Evolutionary conservation across 2,888 invertebrate genomes (phyloP), one percentile per base, ranked within the genome.

Genomic region (Mythimna vitellina): DNA sequence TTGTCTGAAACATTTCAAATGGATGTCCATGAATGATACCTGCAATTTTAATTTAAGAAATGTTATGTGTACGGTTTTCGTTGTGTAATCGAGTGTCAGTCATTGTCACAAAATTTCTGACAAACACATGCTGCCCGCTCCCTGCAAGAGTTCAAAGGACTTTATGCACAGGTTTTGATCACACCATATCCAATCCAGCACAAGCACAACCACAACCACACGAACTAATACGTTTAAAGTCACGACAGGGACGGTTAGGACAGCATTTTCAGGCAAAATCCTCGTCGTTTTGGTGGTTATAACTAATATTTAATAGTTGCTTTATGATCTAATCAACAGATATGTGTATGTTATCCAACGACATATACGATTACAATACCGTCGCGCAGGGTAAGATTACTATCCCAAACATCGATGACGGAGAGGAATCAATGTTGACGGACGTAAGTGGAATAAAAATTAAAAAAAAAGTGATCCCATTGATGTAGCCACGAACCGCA

Each of bases 341-440:
- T 0, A 97, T 96, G 92, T 98, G 99, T 97, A 90, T 97, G 89
- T 97, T 99, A 92, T 97, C 97, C 90, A 97, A 99, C 95, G 98
- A 99, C 97, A 98, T 99, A 97, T 97, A 98, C 97, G 98, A 99
- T 96, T 99, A 99, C 97, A 96, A 97, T 97, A 98, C 98, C 97
- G 98, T 99, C 93, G 97, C 99, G 92, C 99, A 99, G 97, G 99
- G 99, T 97, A 99, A 99, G 97, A 97, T 97, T 93, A 98, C 98
- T 91, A 99, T 99, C 95, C 99, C 99, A 91, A 98, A 97, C 96
- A 98, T 99, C 90, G 99, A 99, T 96, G 99, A 99, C 96, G 97
- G 97, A 92, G 99, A 99, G 96, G 99, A 99, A 97, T 98, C 98
- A 97, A 46, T 81, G 80, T 96, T 98, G 90, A 98, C 98, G 89